Percentiles rank a stretch among this genome's conserved stretches.
These are phyloP conservation scores for Stichodactyla mertensii DNA, from an alignment of 64 coral and sea anemone species.

Conservation along the genomic window DNA sequence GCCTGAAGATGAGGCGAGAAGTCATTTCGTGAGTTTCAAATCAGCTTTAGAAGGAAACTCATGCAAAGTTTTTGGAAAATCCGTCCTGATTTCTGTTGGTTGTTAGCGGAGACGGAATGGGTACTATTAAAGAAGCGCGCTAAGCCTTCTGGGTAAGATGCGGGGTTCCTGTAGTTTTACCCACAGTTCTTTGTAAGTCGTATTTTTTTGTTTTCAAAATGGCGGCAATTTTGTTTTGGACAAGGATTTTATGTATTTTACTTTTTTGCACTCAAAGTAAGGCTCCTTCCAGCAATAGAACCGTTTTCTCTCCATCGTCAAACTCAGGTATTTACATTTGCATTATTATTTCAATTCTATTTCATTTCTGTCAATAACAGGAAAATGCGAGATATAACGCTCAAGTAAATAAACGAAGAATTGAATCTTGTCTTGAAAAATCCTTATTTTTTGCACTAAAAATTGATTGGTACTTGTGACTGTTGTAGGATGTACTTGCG, in stretches of 20 bases:
- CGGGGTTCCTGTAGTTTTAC: constrained; percentile 7
- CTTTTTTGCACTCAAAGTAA: constrained; percentile 12
- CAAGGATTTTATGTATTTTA: constrained; percentile 9
- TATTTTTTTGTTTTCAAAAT: constrained; percentile 61
- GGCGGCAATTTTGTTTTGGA: constrained; percentile 62
- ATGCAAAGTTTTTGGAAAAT: background rate
- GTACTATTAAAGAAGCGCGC: background rate
- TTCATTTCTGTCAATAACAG: too few species aligned
- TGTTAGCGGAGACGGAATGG: background rate
- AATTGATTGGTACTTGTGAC: too few species aligned
- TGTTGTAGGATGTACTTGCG: constrained; percentile 71
- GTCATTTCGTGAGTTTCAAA: constrained; percentile 23
- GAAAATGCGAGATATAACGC: too few species aligned
- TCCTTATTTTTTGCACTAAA: too few species aligned
- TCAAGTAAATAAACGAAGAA: too few species aligned
- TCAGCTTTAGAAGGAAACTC: background rate
- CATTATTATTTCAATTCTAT: background rate
- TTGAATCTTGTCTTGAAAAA: too few species aligned
- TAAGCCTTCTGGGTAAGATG: background rate
- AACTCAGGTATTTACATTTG: constrained; percentile 48
- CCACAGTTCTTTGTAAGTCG: background rate
- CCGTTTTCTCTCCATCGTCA: constrained; percentile 58
- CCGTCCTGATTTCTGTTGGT: background rate
- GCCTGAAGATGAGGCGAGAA: constrained; percentile 67
- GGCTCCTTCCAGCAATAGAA: constrained; percentile 47